phyloP scores from a whole-genome alignment of 2,888 invertebrate genomes.

The Ashinkailepas kermadecensis region DNA sequence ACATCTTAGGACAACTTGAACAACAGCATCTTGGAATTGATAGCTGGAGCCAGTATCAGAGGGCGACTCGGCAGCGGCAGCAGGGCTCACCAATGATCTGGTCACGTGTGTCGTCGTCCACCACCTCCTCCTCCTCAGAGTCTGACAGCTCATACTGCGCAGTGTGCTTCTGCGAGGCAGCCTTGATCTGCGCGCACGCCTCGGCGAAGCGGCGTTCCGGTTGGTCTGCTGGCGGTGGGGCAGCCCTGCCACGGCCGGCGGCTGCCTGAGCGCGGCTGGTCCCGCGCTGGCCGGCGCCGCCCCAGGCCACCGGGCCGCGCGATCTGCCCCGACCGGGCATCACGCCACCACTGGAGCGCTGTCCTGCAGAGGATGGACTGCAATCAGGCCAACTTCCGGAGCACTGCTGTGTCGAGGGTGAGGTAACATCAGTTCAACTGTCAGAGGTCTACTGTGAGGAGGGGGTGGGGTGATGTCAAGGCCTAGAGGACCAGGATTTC shows the following conservation, averaged over 20 bases:
- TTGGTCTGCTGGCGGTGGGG: neutral
- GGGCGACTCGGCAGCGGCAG: too few species aligned
- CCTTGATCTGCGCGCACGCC: constrained; percentile 30
- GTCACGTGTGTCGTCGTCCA: constrained; percentile 27
- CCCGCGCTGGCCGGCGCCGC: neutral
- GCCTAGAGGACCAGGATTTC: too few species aligned
- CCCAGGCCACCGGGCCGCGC: neutral
- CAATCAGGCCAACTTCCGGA: too few species aligned
- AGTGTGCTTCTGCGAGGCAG: constrained; percentile 29
- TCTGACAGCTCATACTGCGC: constrained; percentile 26
- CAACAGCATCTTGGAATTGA: too few species aligned
- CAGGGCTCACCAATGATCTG: constrained; percentile 22
- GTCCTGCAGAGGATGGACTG: too few species aligned
- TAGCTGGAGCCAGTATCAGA: too few species aligned
- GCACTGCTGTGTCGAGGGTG: too few species aligned
- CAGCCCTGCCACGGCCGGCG: neutral
- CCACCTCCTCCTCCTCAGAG: constrained; percentile 29
- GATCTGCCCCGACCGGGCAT: neutral
- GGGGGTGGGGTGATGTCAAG: too few species aligned
- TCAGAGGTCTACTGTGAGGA: too few species aligned
- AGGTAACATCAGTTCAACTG: too few species aligned
- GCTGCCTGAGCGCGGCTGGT: neutral
- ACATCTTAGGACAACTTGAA: too few species aligned
- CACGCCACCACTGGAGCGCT: too few species aligned
- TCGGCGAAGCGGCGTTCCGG: constrained; percentile 29